phyloP scores from a whole-genome alignment of 1,140 invertebrate species.

The Temnothorax nylanderi region DNA sequence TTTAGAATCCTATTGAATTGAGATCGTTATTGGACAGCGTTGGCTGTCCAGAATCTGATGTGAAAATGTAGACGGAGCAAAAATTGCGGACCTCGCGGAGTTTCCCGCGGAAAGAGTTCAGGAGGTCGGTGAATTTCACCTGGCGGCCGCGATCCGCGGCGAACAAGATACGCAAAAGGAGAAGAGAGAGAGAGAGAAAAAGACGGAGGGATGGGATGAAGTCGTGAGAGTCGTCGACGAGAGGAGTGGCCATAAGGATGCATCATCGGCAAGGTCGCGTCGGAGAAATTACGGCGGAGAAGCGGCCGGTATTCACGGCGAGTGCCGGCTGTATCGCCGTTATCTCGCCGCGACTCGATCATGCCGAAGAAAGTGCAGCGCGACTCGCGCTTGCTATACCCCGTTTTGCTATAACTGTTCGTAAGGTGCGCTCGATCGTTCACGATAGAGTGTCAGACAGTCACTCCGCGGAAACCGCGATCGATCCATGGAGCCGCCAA shows the following conservation, averaged over 20 bases:
- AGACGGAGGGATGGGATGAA: conserved; percentile 16
- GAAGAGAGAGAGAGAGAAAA: neutral
- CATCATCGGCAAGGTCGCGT: conserved; percentile 66
- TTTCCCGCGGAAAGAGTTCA: conserved; percentile 76
- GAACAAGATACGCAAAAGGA: conserved; percentile 10
- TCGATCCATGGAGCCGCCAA: conserved; percentile 16
- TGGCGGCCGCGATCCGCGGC: conserved; percentile 17
- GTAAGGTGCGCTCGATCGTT: conserved; percentile 6
- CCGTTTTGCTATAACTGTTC: conserved; percentile 19
- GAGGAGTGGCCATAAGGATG: conserved; percentile 39
- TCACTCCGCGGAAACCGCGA: conserved; percentile 14
- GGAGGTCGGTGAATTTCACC: conserved; percentile 76
- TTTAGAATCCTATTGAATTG: neutral
- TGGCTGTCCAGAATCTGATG: neutral
- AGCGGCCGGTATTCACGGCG: neutral
- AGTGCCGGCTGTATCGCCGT: conserved; percentile 8
- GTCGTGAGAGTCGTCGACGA: conserved; percentile 24
- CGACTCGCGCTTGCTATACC: conserved; percentile 34
- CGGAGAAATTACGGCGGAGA: conserved; percentile 60
- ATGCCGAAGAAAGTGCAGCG: conserved; percentile 60
- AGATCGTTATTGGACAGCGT: neutral
- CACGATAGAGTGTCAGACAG: conserved; percentile 10
- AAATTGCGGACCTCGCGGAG: neutral
- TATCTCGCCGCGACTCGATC: conserved; percentile 30
- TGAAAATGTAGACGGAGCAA: conserved; percentile 27